A percentile compares a stretch with the other conserved stretches of the same genome.
Evolutionary conservation across 2,797 vertebrate genomes (phyloP).

Genomic region (Oryzias dopingdopingensis): DNA sequence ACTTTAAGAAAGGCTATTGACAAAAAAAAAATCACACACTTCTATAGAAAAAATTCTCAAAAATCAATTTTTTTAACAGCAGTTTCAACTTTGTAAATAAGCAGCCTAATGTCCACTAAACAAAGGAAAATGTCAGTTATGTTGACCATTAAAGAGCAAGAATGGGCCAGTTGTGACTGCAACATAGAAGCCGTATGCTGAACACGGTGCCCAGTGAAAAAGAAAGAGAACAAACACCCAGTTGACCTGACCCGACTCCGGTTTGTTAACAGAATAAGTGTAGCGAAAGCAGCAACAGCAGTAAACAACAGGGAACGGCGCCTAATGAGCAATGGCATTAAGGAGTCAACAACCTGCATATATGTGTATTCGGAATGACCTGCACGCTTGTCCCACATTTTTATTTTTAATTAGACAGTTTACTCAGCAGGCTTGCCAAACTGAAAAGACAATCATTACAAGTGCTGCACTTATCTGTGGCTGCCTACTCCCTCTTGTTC

Average conservation of each 20-base stretch:
- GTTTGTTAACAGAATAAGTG: constrained; percentile 69
- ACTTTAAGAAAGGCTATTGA: no score
- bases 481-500: constrained; percentile 17
- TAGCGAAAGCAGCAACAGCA: constrained; percentile 49
- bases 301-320: constrained; percentile 54
- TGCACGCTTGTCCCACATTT: constrained; percentile 55
- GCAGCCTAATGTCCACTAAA: no score
- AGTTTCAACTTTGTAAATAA: no score
- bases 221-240: constrained; percentile 12
- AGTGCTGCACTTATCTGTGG: constrained; percentile 28
- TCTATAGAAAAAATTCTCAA: no score
- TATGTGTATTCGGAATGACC: constrained; percentile 44
- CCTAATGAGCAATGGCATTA: constrained; percentile 64
- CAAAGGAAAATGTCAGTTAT: no score
- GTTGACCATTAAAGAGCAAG: no score
- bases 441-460: constrained; percentile 54
- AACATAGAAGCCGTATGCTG: no score
- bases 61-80: no score
- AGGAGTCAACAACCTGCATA: constrained; percentile 11
- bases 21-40: no score
- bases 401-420: constrained; percentile 63
- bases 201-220: not conserved
- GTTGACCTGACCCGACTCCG: constrained; percentile 53
- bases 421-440: constrained; percentile 44
- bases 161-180: no score